phyloP scores from a whole-genome alignment of 2,888 invertebrate species.

The Schizaphis graminum region DNA sequence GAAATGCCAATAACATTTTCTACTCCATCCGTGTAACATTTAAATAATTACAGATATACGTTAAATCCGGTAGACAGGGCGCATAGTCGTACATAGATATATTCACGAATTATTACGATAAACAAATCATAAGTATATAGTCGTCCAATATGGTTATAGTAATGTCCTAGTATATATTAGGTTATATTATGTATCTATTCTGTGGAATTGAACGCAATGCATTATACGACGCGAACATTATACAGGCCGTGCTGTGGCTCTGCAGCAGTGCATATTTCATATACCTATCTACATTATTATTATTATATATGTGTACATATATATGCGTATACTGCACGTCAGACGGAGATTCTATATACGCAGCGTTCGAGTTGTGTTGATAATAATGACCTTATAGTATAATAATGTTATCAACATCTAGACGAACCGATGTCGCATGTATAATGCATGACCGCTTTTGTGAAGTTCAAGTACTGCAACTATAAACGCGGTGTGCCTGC shows the following conservation, averaged over 20 bases:
- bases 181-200: too few species aligned
- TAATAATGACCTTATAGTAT: constrained; percentile 49
- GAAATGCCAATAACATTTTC: too few species aligned
- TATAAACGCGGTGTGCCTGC: neutral
- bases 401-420: constrained; percentile 61
- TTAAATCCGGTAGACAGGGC: neutral
- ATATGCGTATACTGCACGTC: neutral
- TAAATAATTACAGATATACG: too few species aligned
- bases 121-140: neutral
- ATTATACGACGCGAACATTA: neutral
- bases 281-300: neutral
- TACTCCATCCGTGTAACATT: too few species aligned
- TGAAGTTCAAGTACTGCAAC: constrained; percentile 48
- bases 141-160: neutral
- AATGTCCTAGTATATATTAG: too few species aligned
- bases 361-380: constrained; percentile 36
- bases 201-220: neutral
- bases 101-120: neutral
- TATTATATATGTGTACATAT: neutral
- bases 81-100: neutral
- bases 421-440: constrained; percentile 51
- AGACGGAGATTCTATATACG: neutral
- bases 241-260: neutral
- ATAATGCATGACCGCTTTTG: constrained; percentile 61
- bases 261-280: neutral